Evolutionary conservation across 1,140 invertebrate genomes (phyloP).

Genomic region (Triops longicaudatus): DNA sequence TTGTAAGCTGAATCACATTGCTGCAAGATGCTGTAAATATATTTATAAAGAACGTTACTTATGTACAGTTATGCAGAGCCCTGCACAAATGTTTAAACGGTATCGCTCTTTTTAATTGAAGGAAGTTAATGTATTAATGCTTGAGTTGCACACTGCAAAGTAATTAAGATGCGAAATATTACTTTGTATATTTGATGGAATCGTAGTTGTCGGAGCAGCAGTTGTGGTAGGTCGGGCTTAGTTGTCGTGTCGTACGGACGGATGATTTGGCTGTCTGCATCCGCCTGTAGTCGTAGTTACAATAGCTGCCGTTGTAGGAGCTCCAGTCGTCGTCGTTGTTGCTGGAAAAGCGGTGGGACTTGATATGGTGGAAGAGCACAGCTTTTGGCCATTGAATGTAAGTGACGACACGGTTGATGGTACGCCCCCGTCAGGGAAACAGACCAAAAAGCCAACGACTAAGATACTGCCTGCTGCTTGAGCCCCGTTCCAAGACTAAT

Average conservation of each 20-base stretch:
- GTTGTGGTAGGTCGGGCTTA: no score
- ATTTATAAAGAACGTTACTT: neutral
- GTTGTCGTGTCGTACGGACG: no score
- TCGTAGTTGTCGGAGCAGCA: no score
- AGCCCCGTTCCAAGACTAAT: conserved; percentile 20
- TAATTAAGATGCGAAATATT: no score
- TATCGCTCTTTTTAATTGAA: no score
- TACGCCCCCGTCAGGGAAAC: conserved; percentile 16
- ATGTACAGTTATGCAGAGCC: no score
- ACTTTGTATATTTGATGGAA: no score
- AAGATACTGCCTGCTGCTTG: conserved; percentile 17
- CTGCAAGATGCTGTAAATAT: conserved; percentile 10
- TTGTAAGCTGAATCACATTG: conserved; percentile 22
- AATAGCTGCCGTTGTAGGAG: neutral
- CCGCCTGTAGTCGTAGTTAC: neutral
- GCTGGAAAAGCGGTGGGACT: neutral
- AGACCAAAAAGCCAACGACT: conserved; percentile 10
- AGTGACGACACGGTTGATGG: conserved; percentile 3
- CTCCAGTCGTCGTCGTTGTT: neutral
- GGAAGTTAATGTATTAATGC: no score
- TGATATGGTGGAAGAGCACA: neutral
- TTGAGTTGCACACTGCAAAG: no score
- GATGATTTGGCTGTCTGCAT: no score
- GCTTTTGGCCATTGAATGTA: conserved; percentile 21
- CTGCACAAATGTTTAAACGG: no score